Evolutionary conservation across 2,113 vertebrate genomes (phyloP).

Genomic region (Gila orcuttii): DNA sequence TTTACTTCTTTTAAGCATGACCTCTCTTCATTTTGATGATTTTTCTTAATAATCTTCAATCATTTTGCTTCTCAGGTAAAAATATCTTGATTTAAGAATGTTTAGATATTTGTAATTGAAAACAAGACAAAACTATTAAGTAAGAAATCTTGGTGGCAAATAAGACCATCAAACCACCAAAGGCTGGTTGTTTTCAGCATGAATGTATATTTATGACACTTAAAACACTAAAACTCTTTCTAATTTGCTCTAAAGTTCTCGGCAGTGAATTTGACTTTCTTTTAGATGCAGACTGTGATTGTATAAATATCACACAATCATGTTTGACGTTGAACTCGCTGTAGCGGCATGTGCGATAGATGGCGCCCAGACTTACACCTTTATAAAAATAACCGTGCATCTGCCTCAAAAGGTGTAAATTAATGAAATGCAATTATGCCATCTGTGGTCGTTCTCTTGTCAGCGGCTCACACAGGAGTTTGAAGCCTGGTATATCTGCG

Average conservation of each 20-base stretch:
- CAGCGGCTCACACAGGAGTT: too few species aligned
- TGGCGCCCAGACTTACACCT: conserved; percentile 34
- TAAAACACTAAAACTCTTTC: background rate
- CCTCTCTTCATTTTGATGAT: too few species aligned
- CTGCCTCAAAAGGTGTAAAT: conserved; percentile 54
- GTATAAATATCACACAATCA: conserved; percentile 49
- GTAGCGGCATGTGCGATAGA: conserved; percentile 24
- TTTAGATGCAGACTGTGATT: background rate
- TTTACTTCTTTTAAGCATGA: too few species aligned
- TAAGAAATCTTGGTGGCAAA: background rate
- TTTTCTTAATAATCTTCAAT: too few species aligned
- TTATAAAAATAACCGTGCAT: conserved; percentile 44
- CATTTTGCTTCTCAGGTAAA: too few species aligned
- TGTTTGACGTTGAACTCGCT: conserved; percentile 54
- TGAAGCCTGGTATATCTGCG: too few species aligned
- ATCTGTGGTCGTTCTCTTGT: conserved; percentile 39
- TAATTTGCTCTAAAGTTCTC: background rate
- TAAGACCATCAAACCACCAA: background rate
- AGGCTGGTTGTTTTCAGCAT: background rate
- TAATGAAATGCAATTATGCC: conserved; percentile 49
- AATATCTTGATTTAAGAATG: too few species aligned
- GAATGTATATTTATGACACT: background rate
- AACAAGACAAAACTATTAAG: too few species aligned
- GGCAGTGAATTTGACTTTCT: background rate
- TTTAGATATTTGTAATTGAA: too few species aligned